Evolutionary conservation across 2,888 invertebrate genomes (phyloP).

Genomic region (Coecobrya sp.): DNA sequence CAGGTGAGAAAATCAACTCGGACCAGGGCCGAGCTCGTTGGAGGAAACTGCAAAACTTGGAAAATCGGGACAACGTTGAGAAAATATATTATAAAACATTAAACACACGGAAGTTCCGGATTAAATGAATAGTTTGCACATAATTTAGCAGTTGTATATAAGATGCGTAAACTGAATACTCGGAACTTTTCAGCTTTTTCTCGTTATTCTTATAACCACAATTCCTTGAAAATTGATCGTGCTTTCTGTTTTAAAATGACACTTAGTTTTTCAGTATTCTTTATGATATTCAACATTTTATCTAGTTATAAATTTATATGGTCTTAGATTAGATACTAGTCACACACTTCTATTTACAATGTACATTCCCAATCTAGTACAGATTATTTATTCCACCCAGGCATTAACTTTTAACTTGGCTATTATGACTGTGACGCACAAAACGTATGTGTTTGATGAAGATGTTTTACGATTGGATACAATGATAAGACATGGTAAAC

Average conservation of each 20-base stretch:
- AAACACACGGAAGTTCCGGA: too few relatives aligned
- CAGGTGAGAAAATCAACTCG: too few relatives aligned
- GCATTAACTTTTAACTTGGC: constrained; percentile 64
- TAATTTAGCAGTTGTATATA: too few relatives aligned
- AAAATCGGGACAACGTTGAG: too few relatives aligned
- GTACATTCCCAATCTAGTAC: neutral
- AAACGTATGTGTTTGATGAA: constrained; percentile 37
- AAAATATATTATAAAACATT: too few relatives aligned
- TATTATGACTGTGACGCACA: constrained; percentile 51
- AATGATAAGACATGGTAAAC: neutral
- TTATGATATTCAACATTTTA: constrained; percentile 58
- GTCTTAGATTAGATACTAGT: too few relatives aligned
- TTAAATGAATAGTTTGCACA: too few relatives aligned
- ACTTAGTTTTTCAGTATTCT: constrained; percentile 31
- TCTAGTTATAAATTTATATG: neutral
- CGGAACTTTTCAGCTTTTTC: constrained; percentile 5
- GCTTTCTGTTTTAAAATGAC: constrained; percentile 21
- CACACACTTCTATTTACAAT: too few relatives aligned
- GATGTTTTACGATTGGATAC: constrained; percentile 63
- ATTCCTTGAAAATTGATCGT: neutral
- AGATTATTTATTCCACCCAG: constrained; percentile 63
- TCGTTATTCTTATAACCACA: neutral
- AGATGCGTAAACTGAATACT: too few relatives aligned
- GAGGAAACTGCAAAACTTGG: too few relatives aligned
- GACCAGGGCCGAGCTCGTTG: too few relatives aligned